Evolutionary conservation across 1,140 invertebrate species (phyloP).

Genomic region (Atopsyche davidsoni): DNA sequence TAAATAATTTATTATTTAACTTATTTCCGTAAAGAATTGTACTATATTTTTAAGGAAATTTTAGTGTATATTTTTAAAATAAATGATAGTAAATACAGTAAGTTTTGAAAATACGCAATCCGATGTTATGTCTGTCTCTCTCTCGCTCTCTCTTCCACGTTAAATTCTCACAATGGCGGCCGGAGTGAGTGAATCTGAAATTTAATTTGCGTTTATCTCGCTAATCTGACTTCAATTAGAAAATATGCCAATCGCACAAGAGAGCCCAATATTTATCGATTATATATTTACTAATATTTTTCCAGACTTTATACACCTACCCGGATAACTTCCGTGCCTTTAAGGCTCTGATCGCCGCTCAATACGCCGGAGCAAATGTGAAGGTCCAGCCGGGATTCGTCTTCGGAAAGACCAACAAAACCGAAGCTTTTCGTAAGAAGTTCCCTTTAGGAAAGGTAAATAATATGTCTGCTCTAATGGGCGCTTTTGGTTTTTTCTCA

Average conservation of each 20-base stretch:
- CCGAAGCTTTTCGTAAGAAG: slow-evolving; percentile 79
- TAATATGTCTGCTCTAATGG: too few relatives aligned
- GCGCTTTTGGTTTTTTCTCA: background rate
- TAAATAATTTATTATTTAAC: too few relatives aligned
- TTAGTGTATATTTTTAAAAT: too few relatives aligned
- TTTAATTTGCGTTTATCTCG: slow-evolving; percentile 9
- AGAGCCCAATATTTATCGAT: slow-evolving; percentile 20
- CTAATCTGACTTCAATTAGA: slow-evolving; percentile 3
- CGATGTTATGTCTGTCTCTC: slow-evolving; percentile 9
- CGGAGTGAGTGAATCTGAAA: slow-evolving; percentile 39
- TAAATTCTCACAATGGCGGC: slow-evolving; percentile 45
- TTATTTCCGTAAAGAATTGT: too few relatives aligned
- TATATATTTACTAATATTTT: slow-evolving; percentile 42
- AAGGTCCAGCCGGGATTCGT: slow-evolving; percentile 81
- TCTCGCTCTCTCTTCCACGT: slow-evolving; percentile 35
- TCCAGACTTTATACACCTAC: slow-evolving; percentile 93
- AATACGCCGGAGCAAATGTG: slow-evolving; percentile 86
- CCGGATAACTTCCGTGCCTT: slow-evolving; percentile 91
- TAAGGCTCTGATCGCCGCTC: slow-evolving; percentile 90
- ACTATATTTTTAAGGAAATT: too few relatives aligned
- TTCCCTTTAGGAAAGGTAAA: slow-evolving; percentile 95
- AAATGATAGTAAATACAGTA: too few relatives aligned
- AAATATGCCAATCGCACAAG: background rate
- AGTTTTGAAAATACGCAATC: background rate
- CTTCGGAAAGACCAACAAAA: slow-evolving; percentile 91